These are phyloP conservation scores for Columba janthina DNA, from an alignment of 2,113 vertebrate species.

Conservation along the genomic window DNA sequence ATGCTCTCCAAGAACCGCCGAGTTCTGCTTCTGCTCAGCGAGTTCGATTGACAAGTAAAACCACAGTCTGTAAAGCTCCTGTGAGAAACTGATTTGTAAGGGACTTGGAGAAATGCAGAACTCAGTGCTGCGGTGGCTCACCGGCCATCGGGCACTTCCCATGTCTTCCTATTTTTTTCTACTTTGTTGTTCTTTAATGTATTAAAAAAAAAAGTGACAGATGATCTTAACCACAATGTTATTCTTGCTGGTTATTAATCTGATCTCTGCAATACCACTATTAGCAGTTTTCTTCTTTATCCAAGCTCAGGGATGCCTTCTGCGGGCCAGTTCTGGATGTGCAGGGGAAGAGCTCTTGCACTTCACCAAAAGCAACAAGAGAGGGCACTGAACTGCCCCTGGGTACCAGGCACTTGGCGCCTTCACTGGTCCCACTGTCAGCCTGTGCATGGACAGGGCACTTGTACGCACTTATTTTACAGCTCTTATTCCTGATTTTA, in stretches of 20 bases:
- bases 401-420: background rate
- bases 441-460: fast-evolving
- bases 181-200: background rate
- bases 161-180: background rate
- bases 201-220: background rate
- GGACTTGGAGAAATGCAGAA: background rate
- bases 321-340: background rate
- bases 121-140: background rate
- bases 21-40: background rate
- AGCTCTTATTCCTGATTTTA: background rate
- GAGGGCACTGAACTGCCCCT: background rate
- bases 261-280: background rate
- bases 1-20: background rate
- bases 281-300: background rate
- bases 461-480: background rate
- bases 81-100: background rate
- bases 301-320: background rate
- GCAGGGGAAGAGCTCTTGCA: background rate
- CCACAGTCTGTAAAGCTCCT: background rate
- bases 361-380: background rate
- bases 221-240: background rate
- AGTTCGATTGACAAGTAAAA: background rate
- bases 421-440: background rate
- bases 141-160: background rate
- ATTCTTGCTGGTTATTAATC: background rate